Evolutionary conservation across 2,113 vertebrate genomes (phyloP), one percentile per base, ranked within the genome.

Genomic region (Chionis minor): DNA sequence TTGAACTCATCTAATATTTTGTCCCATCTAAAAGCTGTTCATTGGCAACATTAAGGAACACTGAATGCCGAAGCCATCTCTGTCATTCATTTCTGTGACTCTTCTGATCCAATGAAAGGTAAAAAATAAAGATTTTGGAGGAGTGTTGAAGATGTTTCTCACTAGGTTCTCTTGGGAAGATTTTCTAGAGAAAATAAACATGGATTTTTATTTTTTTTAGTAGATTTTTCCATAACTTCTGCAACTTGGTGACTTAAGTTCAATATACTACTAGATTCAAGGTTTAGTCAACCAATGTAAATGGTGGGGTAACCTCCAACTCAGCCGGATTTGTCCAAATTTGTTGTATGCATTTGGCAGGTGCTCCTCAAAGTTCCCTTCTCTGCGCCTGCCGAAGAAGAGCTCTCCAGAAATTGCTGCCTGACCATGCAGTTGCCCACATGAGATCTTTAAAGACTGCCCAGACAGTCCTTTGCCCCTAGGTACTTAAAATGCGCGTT

Each of bases 401-500:
- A 77, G 17, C 28, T 66, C 65, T 66, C 21, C 40, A 62, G 42
- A 70, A 75, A 8, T 11, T 8, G 4, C 3, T 47, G 21, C 26
- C 52, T 42, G 33, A 16, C n/a, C 40, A 1, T 55, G 30, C 21
- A 8, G 20, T 40, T 92, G 61, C 33, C 40, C 12, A 35, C 62
- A 2, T 12, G 21, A 67, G 66, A 21, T 32, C 28, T 73, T 40
- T 21, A 19, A 47, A 42, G 61, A 10, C n/a, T 15, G 8, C 47
- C 6, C 17, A 30, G 40, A 8, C 6, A 17, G 22, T n/a, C 28
- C 38, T 32, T 61, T 74, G 14, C 12, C 19, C 42, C 35, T 32
- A 0, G 10, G 18, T 44, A 22, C 9, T n/a, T 65, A 7, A 22
- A 56, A 20, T 11, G 15, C 24, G 0, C 2, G 0, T 65, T 83